Conservation (phyloP, 1,140 invertebrate species). For the Drosophila kikkawai region DNA sequence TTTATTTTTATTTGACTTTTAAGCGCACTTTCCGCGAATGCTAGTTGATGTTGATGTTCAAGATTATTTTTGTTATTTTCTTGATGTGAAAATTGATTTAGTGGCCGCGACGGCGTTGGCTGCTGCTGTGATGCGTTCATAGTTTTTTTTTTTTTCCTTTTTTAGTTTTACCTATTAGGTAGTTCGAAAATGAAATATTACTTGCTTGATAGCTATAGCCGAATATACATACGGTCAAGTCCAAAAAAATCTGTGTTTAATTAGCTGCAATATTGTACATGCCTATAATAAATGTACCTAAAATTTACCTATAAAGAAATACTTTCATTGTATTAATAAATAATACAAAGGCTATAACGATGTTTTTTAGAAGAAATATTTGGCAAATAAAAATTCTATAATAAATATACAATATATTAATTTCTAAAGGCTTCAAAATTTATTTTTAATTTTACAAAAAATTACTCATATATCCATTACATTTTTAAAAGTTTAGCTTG, state of each 20-base stretch:
- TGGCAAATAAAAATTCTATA: neutral
- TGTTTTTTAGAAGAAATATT: too few relatives aligned
- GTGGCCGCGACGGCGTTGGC: neutral
- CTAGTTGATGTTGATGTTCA: slow-evolving; percentile 35
- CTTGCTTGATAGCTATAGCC: neutral
- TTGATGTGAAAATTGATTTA: slow-evolving; percentile 12
- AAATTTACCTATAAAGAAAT: neutral
- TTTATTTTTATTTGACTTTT: slow-evolving; percentile 69
- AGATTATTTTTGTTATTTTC: slow-evolving; percentile 2
- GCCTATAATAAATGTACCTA: slow-evolving; percentile 18
- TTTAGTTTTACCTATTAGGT: slow-evolving; percentile 7
- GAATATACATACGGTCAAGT: slow-evolving; percentile 33
- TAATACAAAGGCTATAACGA: neutral
- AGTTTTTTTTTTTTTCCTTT: slow-evolving; percentile 1
- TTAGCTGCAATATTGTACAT: neutral
- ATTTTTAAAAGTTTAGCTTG: neutral
- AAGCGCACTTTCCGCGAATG: slow-evolving; percentile 41
- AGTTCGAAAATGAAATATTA: neutral
- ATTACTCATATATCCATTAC: neutral
- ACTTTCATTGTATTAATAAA: slow-evolving; percentile 2
- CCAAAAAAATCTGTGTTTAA: slow-evolving; percentile 7
- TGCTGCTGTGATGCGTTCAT: slow-evolving; percentile 18
- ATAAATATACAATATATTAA: neutral
- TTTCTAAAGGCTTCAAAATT: neutral
- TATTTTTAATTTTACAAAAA: neutral